Percentiles rank a stretch among this genome's conserved stretches.
These are phyloP conservation scores for Aldabrachelys gigantea DNA, from an alignment of 2,113 vertebrate species.

Conservation along the genomic window DNA sequence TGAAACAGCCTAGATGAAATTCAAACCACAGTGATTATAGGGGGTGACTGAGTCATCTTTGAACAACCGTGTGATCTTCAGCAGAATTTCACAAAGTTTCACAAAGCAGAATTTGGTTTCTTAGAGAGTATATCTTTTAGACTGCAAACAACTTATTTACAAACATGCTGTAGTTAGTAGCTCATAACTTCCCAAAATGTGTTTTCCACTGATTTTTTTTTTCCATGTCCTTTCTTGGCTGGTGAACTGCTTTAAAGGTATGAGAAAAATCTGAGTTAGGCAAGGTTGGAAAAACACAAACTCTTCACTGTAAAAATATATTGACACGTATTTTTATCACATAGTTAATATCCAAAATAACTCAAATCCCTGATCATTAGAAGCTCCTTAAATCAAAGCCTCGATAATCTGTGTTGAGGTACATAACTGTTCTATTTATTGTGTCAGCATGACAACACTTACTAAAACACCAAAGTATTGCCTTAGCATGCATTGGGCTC, in stretches of 20 bases:
- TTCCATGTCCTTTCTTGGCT: neutral
- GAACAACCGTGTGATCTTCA: neutral
- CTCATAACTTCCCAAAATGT: neutral
- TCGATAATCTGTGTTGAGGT: constrained; percentile 19
- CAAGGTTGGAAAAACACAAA: neutral
- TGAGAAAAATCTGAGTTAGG: neutral
- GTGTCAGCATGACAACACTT: neutral
- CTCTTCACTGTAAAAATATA: neutral
- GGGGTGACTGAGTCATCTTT: neutral
- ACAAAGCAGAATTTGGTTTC: neutral
- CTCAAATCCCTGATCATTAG: constrained; percentile 19
- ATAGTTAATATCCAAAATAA: neutral
- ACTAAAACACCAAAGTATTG: neutral
- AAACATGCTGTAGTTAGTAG: fast-evolving
- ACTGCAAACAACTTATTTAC: neutral
- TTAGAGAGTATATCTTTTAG: neutral
- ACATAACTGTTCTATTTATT: neutral
- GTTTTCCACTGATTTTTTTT: neutral
- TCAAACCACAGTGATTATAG: neutral
- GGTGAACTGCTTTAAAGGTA: neutral
- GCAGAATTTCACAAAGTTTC: neutral
- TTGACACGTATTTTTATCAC: neutral
- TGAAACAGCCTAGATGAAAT: neutral
- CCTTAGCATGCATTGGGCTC: neutral
- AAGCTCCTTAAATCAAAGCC: constrained; percentile 6